Evolutionary conservation across 2,797 vertebrate species (phyloP).

Genomic region (Perodicticus potto): DNA sequence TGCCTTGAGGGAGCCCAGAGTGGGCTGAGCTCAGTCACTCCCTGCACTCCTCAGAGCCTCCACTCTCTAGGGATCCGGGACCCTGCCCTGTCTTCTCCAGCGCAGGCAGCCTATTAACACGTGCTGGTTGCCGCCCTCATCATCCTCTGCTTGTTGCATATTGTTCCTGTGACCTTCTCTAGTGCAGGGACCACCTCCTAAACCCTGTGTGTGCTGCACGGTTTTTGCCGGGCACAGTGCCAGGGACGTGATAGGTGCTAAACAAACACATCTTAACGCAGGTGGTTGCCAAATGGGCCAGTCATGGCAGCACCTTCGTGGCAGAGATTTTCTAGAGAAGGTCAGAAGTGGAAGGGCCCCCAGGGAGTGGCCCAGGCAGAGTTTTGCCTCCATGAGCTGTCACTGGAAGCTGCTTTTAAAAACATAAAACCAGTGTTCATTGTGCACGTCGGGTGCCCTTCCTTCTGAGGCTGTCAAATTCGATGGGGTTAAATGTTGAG

Average conservation of each 20-base stretch:
- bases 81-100: background rate
- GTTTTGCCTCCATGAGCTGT: background rate
- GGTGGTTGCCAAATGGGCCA: background rate
- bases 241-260: no score
- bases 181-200: background rate
- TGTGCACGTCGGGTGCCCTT: no score
- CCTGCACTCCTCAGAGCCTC: background rate
- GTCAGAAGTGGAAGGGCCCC: background rate
- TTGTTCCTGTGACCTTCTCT: accelerated
- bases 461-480: background rate
- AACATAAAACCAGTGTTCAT: background rate
- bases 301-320: background rate
- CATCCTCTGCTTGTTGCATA: accelerated
- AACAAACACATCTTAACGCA: background rate
- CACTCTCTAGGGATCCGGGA: background rate
- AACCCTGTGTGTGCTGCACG: no score
- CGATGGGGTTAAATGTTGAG: background rate
- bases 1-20: background rate
- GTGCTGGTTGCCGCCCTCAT: accelerated
- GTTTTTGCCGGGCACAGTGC: background rate
- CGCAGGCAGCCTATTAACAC: background rate
- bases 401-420: background rate
- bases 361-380: accelerated
- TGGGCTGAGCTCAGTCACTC: background rate
- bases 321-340: background rate